Conservation (phyloP, 2,113 vertebrate species). For the Chionodraco myersi region DNA sequence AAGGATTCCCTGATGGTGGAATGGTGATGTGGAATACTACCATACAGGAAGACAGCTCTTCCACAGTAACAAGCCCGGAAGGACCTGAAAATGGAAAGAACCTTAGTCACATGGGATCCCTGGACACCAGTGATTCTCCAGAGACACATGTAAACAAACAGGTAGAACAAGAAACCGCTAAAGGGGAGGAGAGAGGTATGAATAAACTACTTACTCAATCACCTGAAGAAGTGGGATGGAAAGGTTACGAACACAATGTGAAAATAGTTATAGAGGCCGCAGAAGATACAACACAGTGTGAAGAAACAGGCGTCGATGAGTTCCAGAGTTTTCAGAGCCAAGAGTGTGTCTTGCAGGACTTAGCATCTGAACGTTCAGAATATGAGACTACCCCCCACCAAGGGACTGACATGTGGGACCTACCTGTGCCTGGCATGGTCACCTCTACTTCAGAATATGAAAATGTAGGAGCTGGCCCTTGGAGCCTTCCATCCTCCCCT, state of each 20-base stretch:
- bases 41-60: constrained; percentile 84
- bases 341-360: not conserved
- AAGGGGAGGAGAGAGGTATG: not conserved
- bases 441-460: constrained; percentile 82
- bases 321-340: constrained; percentile 6
- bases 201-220: constrained; percentile 6
- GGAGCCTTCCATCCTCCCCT: constrained; percentile 69
- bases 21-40: constrained; percentile 86
- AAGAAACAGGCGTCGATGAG: constrained; percentile 22
- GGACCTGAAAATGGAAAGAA: constrained; percentile 75
- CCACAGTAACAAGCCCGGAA: constrained; percentile 86
- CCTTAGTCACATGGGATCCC: constrained; percentile 62
- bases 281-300: constrained; percentile 34
- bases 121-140: constrained; percentile 52
- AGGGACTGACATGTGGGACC: constrained; percentile 38
- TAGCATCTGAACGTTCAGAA: constrained; percentile 29
- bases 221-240: constrained; percentile 21
- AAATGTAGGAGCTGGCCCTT: constrained; percentile 71
- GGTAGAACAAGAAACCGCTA: constrained; percentile 17
- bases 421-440: constrained; percentile 71
- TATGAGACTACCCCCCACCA: constrained; percentile 10
- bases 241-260: constrained; percentile 49
- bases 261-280: constrained; percentile 73
- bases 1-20: constrained; percentile 56
- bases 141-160: constrained; percentile 28